Conservation (phyloP, 2,888 invertebrate species). For the Pollenia angustigena region DNA sequence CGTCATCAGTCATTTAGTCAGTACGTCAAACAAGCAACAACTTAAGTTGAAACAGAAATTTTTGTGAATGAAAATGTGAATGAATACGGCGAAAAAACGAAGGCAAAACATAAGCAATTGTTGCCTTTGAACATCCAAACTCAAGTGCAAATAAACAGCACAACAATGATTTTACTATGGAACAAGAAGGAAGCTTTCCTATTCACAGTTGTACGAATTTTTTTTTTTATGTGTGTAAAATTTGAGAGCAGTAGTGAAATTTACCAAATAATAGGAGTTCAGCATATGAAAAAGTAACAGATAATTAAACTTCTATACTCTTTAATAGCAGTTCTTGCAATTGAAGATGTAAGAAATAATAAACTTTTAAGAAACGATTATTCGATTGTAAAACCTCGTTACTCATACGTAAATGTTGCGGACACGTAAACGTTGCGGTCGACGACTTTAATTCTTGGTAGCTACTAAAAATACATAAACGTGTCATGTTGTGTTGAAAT, state of each 20-base stretch:
- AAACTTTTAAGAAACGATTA: too few relatives aligned
- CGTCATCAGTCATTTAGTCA: constrained; percentile 7
- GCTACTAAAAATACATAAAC: too few relatives aligned
- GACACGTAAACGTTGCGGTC: too few relatives aligned
- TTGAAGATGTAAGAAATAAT: too few relatives aligned
- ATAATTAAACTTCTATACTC: neutral
- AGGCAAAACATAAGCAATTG: constrained; percentile 14
- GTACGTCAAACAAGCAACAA: constrained; percentile 10
- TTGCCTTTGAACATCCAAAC: constrained; percentile 19
- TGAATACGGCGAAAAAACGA: constrained; percentile 15
- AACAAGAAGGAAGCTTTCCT: constrained; percentile 34
- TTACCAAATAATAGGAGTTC: constrained; percentile 52
- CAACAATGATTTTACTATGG: constrained; percentile 15
- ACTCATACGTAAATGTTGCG: neutral
- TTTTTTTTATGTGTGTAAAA: neutral
- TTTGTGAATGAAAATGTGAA: constrained; percentile 60
- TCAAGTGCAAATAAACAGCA: constrained; percentile 42
- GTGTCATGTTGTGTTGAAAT: too few relatives aligned
- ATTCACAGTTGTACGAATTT: neutral
- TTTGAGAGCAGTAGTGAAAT: constrained; percentile 4
- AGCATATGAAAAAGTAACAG: constrained; percentile 10
- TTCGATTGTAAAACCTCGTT: too few relatives aligned
- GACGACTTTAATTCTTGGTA: too few relatives aligned
- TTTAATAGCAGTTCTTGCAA: too few relatives aligned
- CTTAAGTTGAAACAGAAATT: constrained; percentile 18